Base-by-base conservation (phyloP, 1,140 invertebrate species). In the Lordiphosa mommai region DNA sequence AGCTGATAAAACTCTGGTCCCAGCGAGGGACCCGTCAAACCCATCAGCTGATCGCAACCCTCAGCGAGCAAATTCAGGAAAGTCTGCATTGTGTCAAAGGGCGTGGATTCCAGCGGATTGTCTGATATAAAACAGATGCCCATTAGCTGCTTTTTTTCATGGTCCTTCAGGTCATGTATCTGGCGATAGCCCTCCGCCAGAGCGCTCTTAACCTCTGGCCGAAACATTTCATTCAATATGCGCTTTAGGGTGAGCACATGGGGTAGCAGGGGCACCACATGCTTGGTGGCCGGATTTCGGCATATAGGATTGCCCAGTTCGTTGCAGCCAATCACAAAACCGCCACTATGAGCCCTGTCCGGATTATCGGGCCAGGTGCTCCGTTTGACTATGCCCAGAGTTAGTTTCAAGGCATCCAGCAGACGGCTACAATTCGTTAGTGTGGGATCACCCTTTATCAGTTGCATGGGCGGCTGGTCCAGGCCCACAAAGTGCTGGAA, bases 311-410 rank as follows among this genome's bases (percentile, higher is more conserved):
- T 94, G 8, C 94, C 94, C 29, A 92, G 91, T 59, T 94, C 92
- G 3, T 94, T 95, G 29, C 93, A 91, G 6, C 93, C 93, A 0
- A 93, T 92, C 3, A 96, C 92, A 88, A 97, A 97, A 4, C 95
- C 95, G 20, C 96, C 96, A 34, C 93, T 90, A 4, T 93, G 92
- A 1, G 95, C 94, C 27, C 94, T 90, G 88, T 96, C 94, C 1
- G 93, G 92, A 89, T 95, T 94, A 33, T 94, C 93, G 0, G 96
- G 96, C 90, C 95, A 95, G 1, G 93, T 92, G 77, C 95, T 96
- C 10, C 96, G 91, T 89, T 97, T 97, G 0, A 97, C 93, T 5
- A 96, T 94, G 68, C 95, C 95, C 13, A 96, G 88, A 0, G 96
- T 91, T 3, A 95, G 92, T 57, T 93, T 93, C 30, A 96, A 90